Conservation (phyloP, 2,113 vertebrate genomes). For the Pseudorasbora parva region DNA sequence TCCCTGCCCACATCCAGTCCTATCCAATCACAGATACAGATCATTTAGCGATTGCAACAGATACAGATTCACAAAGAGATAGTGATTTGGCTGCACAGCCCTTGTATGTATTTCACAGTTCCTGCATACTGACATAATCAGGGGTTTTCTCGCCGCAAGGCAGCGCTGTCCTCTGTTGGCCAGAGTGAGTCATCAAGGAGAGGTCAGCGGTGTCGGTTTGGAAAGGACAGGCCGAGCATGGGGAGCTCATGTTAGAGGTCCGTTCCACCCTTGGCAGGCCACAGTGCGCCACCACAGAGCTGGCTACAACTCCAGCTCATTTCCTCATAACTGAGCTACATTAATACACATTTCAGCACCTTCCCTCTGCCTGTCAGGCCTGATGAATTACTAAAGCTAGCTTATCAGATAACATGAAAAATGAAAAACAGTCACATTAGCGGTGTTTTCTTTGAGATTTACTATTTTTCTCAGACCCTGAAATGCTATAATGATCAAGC, state of each 20-base stretch:
- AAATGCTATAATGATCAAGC: slow-evolving; percentile 39
- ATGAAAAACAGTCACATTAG: slow-evolving; percentile 38
- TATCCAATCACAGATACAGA: not conserved
- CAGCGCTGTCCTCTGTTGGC: slow-evolving; percentile 13
- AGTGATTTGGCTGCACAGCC: not conserved
- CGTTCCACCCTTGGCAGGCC: slow-evolving; percentile 39
- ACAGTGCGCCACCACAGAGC: slow-evolving; percentile 34
- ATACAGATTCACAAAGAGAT: slow-evolving; percentile 12
- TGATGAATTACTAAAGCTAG: slow-evolving; percentile 53
- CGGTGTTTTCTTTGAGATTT: slow-evolving; percentile 48
- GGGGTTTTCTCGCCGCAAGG: slow-evolving; percentile 14
- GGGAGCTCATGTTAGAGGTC: slow-evolving; percentile 33
- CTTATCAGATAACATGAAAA: slow-evolving; percentile 57
- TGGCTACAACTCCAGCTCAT: slow-evolving; percentile 33
- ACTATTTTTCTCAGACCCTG: slow-evolving; percentile 37
- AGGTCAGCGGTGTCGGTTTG: slow-evolving; percentile 24
- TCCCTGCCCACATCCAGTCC: not conserved
- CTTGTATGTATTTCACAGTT: not conserved
- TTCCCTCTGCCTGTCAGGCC: slow-evolving; percentile 15
- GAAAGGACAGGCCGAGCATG: slow-evolving; percentile 22
- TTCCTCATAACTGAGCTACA: slow-evolving; percentile 39
- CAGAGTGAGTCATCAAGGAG: slow-evolving; percentile 28
- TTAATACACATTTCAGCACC: slow-evolving; percentile 55
- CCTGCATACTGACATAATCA: not conserved
- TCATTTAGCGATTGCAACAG: not conserved